Evolutionary conservation across 2,113 vertebrate species (phyloP), one percentile per base, ranked within the genome.

Genomic region (Myrmophylax atrothorax): DNA sequence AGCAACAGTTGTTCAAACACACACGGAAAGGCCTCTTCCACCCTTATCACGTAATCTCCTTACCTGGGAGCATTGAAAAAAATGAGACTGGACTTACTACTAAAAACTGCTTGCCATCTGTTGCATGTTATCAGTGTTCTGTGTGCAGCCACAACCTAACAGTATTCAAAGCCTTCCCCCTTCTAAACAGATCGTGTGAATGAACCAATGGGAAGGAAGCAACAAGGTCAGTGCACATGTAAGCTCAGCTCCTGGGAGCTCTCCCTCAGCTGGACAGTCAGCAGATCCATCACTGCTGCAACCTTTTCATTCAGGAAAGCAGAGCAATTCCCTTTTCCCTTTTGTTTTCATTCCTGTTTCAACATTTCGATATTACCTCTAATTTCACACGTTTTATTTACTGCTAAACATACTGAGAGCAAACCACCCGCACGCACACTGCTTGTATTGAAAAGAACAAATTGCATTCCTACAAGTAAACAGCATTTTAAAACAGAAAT

Each of bases 301-400:
- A 96, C 93, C 95, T 40, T 74, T 93, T 97, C 85, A 58, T 72
- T 94, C 97, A 95, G 97, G 97, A 97, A 97, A 96, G 33, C 11
- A 84, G 18, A 25, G 78, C 4, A 37, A 86, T 72, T 95, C 84
- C 23, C 28, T 92, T 91, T 62, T 59, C 86, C 69, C 60, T 92
- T 97, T 83, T 87, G 23, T 89, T 69, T 89, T 69, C 25, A 62
- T 26, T 62, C 40, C 25, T 22, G 9, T 35, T 56, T 70, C 63
- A 84, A 35, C 22, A 28, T 23, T 70, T 84, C 35, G 50, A 7
- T 23, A 33, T 25, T 56, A 37, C 7, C 31, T 84, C 50, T 84
- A 33, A 25, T 89, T 91, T 87, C 37, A 49, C 40, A 86, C 35
- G 55, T 68, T 93, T 85, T 91, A 79, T 92, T 96, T 94, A 94